A percentile compares a stretch with the other conserved stretches of the same genome.
Evolutionary conservation across 2,888 invertebrate species (phyloP).

Genomic region (Drosophila fungiperda): DNA sequence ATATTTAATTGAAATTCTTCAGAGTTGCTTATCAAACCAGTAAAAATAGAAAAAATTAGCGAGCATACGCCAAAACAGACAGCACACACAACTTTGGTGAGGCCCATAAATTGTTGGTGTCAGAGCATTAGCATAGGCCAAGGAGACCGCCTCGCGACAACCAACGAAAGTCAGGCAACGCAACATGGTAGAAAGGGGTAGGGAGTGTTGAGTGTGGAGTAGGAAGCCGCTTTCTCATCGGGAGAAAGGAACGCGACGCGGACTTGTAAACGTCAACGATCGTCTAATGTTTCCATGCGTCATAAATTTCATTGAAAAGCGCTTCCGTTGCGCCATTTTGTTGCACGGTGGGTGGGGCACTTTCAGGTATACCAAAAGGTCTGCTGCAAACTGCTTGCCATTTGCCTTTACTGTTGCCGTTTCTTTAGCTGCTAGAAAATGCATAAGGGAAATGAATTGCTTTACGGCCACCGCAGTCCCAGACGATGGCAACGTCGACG

Average conservation of each 20-base stretch:
- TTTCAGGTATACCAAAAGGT: slow-evolving; percentile 23
- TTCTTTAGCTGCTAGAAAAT: slow-evolving; percentile 64
- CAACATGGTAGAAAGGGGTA: neutral
- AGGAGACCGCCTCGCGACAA: slow-evolving; percentile 11
- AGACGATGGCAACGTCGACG: slow-evolving; percentile 52
- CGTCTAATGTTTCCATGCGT: slow-evolving; percentile 83
- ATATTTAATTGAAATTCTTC: slow-evolving; percentile 83
- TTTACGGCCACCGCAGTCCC: slow-evolving; percentile 77
- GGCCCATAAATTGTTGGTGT: slow-evolving; percentile 69
- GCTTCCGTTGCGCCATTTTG: slow-evolving; percentile 81
- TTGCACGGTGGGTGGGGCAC: slow-evolving; percentile 25
- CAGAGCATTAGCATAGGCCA: slow-evolving; percentile 64
- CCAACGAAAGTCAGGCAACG: slow-evolving; percentile 1
- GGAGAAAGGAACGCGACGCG: slow-evolving; percentile 36
- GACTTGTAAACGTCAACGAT: slow-evolving; percentile 81
- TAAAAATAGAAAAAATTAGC: slow-evolving; percentile 50
- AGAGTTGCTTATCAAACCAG: slow-evolving; percentile 23
- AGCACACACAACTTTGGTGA: slow-evolving; percentile 61
- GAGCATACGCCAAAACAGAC: slow-evolving; percentile 56
- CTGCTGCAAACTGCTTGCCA: slow-evolving; percentile 33
- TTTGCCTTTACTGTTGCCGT: slow-evolving; percentile 16
- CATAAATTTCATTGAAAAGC: slow-evolving; percentile 83
- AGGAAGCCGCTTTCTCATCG: neutral
- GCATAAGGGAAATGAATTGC: slow-evolving; percentile 83
- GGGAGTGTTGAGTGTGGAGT: neutral